Conservation (phyloP, 1,140 invertebrate species). For the Orussus abietinus region DNA sequence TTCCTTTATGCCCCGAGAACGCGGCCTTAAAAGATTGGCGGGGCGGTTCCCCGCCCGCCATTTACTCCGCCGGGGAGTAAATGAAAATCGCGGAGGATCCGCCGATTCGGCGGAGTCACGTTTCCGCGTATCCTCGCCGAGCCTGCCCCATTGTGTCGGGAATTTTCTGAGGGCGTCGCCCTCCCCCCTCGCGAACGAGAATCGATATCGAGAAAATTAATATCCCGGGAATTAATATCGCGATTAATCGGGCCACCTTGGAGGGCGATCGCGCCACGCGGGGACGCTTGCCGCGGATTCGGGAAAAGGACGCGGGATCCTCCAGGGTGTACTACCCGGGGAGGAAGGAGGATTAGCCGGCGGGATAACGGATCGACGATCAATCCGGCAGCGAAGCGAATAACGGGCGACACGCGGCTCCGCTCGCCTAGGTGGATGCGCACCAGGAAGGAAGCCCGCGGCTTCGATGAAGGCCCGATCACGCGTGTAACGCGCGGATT, state of each 20-base stretch:
- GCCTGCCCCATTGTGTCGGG: too few species aligned
- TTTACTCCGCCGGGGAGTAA: too few species aligned
- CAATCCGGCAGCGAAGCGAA: conserved; percentile 18
- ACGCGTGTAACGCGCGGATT: conserved; percentile 51
- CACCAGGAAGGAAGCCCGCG: conserved; percentile 26
- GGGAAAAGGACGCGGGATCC: too few species aligned
- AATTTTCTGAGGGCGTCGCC: too few species aligned
- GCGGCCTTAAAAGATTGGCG: too few species aligned
- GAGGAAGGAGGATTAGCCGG: too few species aligned
- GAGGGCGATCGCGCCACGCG: not conserved
- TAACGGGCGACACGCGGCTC: conserved; percentile 16
- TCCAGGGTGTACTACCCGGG: too few species aligned
- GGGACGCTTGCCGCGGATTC: conserved; percentile 7
- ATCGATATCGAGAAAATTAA: not conserved
- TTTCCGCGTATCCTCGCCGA: too few species aligned
- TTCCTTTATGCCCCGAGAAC: conserved; percentile 29
- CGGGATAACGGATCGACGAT: conserved; percentile 21
- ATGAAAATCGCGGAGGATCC: too few species aligned
- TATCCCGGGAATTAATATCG: not conserved
- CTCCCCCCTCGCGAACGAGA: too few species aligned
- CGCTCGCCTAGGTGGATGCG: conserved; percentile 5
- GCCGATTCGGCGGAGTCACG: too few species aligned
- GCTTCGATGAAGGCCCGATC: conserved; percentile 44
- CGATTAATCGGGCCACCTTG: not conserved
- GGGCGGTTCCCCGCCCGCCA: too few species aligned